Percentiles rank a stretch among this genome's conserved stretches.
Evolutionary conservation across 2,113 vertebrate species (phyloP).

Genomic region (Telmatochromis brachygnathus): DNA sequence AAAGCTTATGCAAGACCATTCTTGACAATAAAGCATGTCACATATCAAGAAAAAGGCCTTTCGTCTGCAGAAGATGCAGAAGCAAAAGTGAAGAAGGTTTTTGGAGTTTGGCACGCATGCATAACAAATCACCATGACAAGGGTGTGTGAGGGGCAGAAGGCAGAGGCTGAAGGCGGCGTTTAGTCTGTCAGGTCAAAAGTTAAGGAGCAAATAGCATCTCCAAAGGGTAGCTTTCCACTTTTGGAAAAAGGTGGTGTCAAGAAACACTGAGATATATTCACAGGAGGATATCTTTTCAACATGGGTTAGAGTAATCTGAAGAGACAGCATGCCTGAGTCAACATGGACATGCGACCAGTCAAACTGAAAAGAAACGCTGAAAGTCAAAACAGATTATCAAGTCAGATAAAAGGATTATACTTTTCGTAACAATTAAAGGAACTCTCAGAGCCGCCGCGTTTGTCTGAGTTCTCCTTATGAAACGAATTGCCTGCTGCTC

Average conservation of each 20-base stretch:
- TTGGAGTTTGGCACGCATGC: not conserved
- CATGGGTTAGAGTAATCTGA: not conserved
- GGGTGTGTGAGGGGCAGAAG: not conserved
- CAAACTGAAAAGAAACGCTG: not conserved
- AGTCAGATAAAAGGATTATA: not conserved
- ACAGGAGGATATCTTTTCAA: slow-evolving; percentile 11
- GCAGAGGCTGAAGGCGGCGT: slow-evolving; percentile 1
- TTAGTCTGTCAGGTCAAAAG: slow-evolving; percentile 36
- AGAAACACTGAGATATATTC: not conserved
- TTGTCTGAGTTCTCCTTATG: not conserved
- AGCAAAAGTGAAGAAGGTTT: not conserved
- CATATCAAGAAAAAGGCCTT: not conserved
- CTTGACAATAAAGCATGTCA: not conserved
- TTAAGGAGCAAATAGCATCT: not conserved
- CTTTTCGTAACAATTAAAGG: not conserved
- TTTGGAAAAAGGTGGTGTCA: slow-evolving; percentile 34
- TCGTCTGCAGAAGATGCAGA: not conserved
- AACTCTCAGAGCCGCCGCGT: not conserved
- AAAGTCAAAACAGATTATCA: not conserved
- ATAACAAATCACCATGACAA: slow-evolving; percentile 26
- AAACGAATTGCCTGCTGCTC: not conserved
- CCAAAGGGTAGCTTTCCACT: slow-evolving; percentile 31
- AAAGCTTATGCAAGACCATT: not conserved
- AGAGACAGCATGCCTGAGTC: not conserved
- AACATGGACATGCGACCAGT: not conserved